Conservation (phyloP, 1,140 invertebrate species). For the Pectinophora gossypiella region DNA sequence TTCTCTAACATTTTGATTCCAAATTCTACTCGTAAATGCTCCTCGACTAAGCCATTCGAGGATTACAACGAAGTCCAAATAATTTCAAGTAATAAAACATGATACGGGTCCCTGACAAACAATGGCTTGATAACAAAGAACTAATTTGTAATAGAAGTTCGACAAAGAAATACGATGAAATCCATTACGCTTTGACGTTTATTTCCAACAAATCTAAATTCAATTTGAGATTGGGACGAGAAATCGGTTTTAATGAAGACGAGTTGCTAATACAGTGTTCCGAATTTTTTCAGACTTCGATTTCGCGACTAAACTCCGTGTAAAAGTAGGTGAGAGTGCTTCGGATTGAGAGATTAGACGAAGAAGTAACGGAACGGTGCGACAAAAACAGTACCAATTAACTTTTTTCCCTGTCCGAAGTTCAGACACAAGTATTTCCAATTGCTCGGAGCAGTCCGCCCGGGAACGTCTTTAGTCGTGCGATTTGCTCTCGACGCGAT, state of each 20-base stretch:
- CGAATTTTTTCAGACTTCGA: slow-evolving; percentile 19
- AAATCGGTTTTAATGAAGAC: neutral
- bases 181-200: too few relatives aligned
- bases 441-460: slow-evolving; percentile 54
- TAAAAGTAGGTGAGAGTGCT: slow-evolving; percentile 25
- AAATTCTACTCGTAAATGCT: neutral
- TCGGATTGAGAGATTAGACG: slow-evolving; percentile 44
- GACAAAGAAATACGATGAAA: too few relatives aligned
- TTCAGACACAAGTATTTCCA: slow-evolving; percentile 57
- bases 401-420: slow-evolving; percentile 51
- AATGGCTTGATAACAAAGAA: neutral
- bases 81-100: neutral
- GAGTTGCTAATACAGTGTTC: neutral
- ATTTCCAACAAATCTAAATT: neutral
- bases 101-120: neutral
- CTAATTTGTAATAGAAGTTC: neutral
- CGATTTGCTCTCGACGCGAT: slow-evolving; percentile 68
- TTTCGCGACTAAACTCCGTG: slow-evolving; percentile 27
- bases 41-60: too few relatives aligned
- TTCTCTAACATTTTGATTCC: slow-evolving; percentile 17
- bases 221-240: neutral
- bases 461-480: slow-evolving; percentile 64
- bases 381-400: slow-evolving; percentile 68
- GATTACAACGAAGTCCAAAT: neutral
- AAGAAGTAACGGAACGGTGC: slow-evolving; percentile 42